Conservation (phyloP, 2,888 invertebrate species). For the Ochlodes sylvanus region DNA sequence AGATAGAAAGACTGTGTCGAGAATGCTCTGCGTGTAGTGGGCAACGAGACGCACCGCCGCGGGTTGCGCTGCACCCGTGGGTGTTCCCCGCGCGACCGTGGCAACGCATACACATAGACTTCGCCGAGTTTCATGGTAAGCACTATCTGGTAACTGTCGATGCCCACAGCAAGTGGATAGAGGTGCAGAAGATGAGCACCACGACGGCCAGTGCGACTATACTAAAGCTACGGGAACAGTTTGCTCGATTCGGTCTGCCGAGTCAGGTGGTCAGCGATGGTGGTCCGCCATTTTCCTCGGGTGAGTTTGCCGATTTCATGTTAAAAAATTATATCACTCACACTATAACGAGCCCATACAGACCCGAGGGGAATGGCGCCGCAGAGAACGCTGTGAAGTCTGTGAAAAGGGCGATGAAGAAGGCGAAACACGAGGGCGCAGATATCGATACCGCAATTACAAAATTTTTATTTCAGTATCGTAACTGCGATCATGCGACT, state of each 20-base stretch:
- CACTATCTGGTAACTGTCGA: conserved; percentile 38
- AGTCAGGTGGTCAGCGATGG: conserved; percentile 40
- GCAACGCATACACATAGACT: conserved; percentile 35
- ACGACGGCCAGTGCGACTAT: conserved; percentile 7
- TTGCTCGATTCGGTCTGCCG: conserved; percentile 39
- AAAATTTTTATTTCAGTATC: conserved; percentile 29
- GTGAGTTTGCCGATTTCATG: conserved; percentile 38
- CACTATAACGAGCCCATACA: conserved; percentile 37
- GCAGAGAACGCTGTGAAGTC: conserved; percentile 46
- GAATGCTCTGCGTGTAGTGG: conserved; percentile 43
- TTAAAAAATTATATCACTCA: conserved; percentile 37
- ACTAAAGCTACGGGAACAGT: conserved; percentile 13
- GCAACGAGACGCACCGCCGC: conserved; percentile 44
- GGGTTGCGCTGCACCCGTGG: conserved; percentile 42
- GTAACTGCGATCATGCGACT: too few relatives aligned
- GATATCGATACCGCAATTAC: conserved; percentile 31
- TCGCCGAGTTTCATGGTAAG: conserved; percentile 34
- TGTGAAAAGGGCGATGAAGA: conserved; percentile 43
- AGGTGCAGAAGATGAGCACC: conserved; percentile 13
- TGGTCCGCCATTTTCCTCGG: conserved; percentile 36
- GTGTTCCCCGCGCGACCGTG: conserved; percentile 40
- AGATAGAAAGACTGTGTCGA: conserved; percentile 42
- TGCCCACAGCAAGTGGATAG: conserved; percentile 40
- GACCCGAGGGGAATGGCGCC: conserved; percentile 41
- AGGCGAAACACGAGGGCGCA: conserved; percentile 35